Conservation (phyloP, 2,888 invertebrate genomes). For the Nomada ruficornis region DNA sequence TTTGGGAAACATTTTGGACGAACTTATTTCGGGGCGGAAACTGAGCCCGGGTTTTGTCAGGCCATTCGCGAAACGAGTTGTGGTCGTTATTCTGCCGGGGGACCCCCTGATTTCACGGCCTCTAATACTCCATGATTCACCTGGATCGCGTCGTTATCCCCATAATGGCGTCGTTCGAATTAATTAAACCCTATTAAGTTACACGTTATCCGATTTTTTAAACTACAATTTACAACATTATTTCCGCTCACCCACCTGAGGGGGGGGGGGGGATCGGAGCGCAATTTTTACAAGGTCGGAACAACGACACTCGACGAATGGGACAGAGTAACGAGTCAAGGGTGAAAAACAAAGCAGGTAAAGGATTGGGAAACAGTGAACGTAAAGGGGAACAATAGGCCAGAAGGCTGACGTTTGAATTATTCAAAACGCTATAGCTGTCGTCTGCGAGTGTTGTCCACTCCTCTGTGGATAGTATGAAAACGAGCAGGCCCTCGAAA, state of each 20-base stretch:
- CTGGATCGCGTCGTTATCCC: not conserved
- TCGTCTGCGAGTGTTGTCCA: not conserved
- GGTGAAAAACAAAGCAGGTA: not conserved
- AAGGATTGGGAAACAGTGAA: not conserved
- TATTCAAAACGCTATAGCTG: constrained; percentile 11
- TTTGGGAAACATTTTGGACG: too few relatives aligned
- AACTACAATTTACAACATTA: not conserved
- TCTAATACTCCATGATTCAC: constrained; percentile 1
- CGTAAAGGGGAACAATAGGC: constrained; percentile 6
- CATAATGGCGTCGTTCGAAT: not conserved
- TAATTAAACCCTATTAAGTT: not conserved
- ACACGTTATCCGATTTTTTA: not conserved
- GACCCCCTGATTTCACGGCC: not conserved
- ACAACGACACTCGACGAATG: not conserved
- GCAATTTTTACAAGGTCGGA: not conserved
- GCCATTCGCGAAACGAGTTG: not conserved
- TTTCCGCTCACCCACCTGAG: too few relatives aligned
- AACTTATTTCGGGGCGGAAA: too few relatives aligned
- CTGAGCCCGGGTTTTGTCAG: too few relatives aligned
- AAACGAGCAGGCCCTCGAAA: too few relatives aligned
- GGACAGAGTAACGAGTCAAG: not conserved
- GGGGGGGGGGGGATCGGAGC: not conserved
- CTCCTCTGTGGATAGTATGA: not conserved
- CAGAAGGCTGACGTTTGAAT: constrained; percentile 8
- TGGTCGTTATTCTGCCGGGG: not conserved